Percentiles rank a stretch among this genome's conserved stretches.
Evolutionary conservation across 2,888 invertebrate genomes (phyloP).

Genomic region (Hermaeophaga mercurialis): DNA sequence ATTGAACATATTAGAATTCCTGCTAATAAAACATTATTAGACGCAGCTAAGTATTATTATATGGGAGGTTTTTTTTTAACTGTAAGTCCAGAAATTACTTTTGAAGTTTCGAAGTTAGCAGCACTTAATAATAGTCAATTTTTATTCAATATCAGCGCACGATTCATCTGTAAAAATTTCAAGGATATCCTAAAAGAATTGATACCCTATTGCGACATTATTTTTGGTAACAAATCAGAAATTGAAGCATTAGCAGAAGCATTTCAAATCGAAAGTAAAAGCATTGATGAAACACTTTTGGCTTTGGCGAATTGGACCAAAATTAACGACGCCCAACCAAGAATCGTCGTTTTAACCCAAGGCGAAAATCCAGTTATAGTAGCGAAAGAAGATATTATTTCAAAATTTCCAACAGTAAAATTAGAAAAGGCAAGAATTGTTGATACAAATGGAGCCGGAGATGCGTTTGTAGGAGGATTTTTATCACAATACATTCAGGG

Average conservation of each 20-base stretch:
- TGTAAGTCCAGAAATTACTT: constrained; percentile 86
- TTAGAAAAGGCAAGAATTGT: constrained; percentile 77
- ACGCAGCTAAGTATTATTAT: constrained; percentile 83
- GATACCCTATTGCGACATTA: constrained; percentile 90
- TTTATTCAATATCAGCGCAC: constrained; percentile 94
- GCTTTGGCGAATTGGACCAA: constrained; percentile 79
- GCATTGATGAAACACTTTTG: constrained; percentile 81
- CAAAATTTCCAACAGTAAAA: constrained; percentile 71
- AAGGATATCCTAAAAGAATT: constrained; percentile 79
- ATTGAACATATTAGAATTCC: constrained; percentile 79
- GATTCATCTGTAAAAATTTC: constrained; percentile 88
- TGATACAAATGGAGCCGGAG: constrained; percentile 98
- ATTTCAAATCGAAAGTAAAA: constrained; percentile 71
- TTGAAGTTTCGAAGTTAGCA: constrained; percentile 83
- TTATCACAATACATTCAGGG: constrained; percentile 71
- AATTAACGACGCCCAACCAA: constrained; percentile 68
- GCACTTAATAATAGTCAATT: constrained; percentile 74
- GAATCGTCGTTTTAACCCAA: constrained; percentile 91
- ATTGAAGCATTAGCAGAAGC: constrained; percentile 82
- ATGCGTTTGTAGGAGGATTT: constrained; percentile 98
- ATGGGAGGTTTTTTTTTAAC: constrained; percentile 96
- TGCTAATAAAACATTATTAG: constrained; percentile 74
- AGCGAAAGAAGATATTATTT: constrained; percentile 68
- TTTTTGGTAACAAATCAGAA: constrained; percentile 96
- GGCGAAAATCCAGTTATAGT: constrained; percentile 85